Base-by-base conservation (phyloP, 1,140 invertebrate species). In the Diuraphis noxia region DNA sequence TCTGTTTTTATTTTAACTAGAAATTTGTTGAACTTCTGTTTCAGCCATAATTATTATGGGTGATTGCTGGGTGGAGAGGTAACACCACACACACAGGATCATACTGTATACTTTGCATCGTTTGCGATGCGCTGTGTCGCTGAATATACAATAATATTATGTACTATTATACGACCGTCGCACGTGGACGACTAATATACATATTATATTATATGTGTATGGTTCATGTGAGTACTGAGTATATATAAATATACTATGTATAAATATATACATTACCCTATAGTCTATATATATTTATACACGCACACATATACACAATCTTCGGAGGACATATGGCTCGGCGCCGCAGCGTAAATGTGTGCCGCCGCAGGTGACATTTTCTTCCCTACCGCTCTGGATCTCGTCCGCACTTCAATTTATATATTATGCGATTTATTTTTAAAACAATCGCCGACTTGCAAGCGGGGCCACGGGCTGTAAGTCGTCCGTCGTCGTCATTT, bases 311-410 rank as follows among this genome's bases (percentile, higher is more conserved):
- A 43, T 19, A 43, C 21, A 34, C 13, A 34, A 36, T 46, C 84
- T 21, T 34, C n/a, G 82, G 21, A 34, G 43, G 84, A 23, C 84
- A 49, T 43, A 36, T 86, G 84, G 84, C 46, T 34, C 82, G n/a
- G 43, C 84, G 81, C 25, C 34, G 34, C 34, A 13, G 72, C 19
- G 46, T 38, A 34, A 46, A 36, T 23, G 41, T 49, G 72, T 81
- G 52, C 30, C 88, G 34, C 72, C 63, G 89, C 89, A 91, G 89
- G 89, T 91, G 89, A 91, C 89, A 91, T 91, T 91, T 77, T 91
- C 89, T 43, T 90, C 72, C 88, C 84, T 34, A 49, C 49, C 85
- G 85, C 17, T 9, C 34, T 13, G n/a, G n/a, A 21, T 46, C 84
- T 34, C 40, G 2, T 49, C 30, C 88, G 5, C 30, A 43, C 41